Evolutionary conservation across 2,888 invertebrate genomes (phyloP), one percentile per base, ranked within the genome.

Genomic region (Isoperla grammatica): DNA sequence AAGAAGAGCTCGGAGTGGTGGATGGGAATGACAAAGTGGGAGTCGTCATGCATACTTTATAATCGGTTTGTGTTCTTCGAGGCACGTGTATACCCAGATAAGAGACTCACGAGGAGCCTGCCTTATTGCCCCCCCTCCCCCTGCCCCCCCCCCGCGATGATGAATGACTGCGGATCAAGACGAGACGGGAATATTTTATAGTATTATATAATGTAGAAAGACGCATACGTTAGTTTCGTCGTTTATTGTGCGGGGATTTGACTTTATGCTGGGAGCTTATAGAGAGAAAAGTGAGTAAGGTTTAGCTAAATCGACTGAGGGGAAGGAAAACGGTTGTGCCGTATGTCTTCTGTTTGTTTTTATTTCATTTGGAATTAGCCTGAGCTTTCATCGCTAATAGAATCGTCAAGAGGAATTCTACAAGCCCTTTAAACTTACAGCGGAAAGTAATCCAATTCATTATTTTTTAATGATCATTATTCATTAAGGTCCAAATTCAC

Each of bases 11-110:
- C 29, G 15, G 11, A 22, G 49, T 49, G 22, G 49, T 49, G 49
- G 49, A 49, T 49, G 15, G 23, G 49, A 49, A 49, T 49, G 49
- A 49, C 49, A 49, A 49, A 49, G 49, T 49, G 49, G 49, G 20
- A 39, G 39, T 53, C 53, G 53, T 39, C 53, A 53, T 53, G 53
- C 53, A 53, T 53, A 53, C 37, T 53, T 53, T 53, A 53, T 53
- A 39, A 39, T 53, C 53, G 53, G 53, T 53, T 53, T 39, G 39
- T 37, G 39, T 53, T 39, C 37, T 53, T 37, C 53, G 15, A 15
- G n/a, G 49, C 49, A 49, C 49, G 49, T 49, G 15, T 49, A 29
- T 13, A 29, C 23, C 29, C 15, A 49, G 49, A 49, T 49, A 49
- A 49, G 49, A 29, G 15, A 20, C 46, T 46, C 22, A 19, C 22